Conservation (phyloP, 2,797 vertebrate genomes). For the Acanthurus tractus region DNA sequence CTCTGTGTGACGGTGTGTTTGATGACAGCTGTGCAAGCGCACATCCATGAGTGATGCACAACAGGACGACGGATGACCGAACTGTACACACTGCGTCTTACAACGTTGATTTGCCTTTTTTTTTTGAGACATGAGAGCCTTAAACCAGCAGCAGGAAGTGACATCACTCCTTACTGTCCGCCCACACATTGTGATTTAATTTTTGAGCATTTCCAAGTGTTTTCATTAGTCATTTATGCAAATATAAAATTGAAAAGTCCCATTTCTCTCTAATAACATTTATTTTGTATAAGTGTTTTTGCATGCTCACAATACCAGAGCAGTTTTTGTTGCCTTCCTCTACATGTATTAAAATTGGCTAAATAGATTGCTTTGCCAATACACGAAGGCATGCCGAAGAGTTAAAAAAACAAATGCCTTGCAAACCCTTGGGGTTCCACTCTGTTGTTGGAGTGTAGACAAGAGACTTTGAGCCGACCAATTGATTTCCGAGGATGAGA, state of each 20-base stretch:
- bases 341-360: slow-evolving; percentile 14
- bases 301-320: neutral
- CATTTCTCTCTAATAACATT: slow-evolving; percentile 24
- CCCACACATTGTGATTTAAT: slow-evolving; percentile 22
- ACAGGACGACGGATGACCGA: neutral
- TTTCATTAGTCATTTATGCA: slow-evolving; percentile 37
- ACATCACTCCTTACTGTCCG: slow-evolving; percentile 21
- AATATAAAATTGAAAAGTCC: slow-evolving; percentile 17
- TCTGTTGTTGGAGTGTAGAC: slow-evolving; percentile 24
- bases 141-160: slow-evolving; percentile 16
- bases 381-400: neutral
- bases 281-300: slow-evolving; percentile 1
- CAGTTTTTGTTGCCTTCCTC: slow-evolving; percentile 17
- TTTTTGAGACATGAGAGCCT: neutral
- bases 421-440: slow-evolving; percentile 35
- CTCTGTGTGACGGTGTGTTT: neutral
- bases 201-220: neutral
- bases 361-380: neutral
- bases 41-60: slow-evolving; percentile 16
- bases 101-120: slow-evolving; percentile 11
- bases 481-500: slow-evolving; percentile 54
- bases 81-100: neutral
- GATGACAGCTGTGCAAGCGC: slow-evolving; percentile 10
- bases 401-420: slow-evolving; percentile 37
- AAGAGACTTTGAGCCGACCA: slow-evolving; percentile 27